These are phyloP conservation scores for Hydriomena furcata DNA, from an alignment of 2,888 invertebrate genomes.

Conservation along the genomic window DNA sequence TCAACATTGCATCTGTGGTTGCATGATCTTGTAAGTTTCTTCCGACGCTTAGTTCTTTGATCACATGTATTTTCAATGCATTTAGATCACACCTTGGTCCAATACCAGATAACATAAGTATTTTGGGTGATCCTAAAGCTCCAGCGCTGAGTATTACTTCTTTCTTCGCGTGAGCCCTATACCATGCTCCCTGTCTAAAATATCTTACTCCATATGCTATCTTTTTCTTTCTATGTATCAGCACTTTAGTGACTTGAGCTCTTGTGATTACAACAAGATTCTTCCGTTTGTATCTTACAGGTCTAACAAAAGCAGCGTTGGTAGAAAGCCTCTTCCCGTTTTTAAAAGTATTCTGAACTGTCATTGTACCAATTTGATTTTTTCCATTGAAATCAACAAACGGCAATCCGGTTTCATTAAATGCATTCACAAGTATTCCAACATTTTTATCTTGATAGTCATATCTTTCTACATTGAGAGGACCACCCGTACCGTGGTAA, in stretches of 20 bases:
- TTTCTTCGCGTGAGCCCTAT: conserved; percentile 66
- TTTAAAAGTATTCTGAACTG: conserved; percentile 83
- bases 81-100: conserved; percentile 81
- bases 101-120: conserved; percentile 86
- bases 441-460: conserved; percentile 83
- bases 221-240: conserved; percentile 70
- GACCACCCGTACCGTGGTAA: conserved; percentile 84
- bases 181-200: conserved; percentile 44
- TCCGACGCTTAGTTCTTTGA: conserved; percentile 87
- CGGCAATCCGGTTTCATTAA: conserved; percentile 83
- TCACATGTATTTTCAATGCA: conserved; percentile 71
- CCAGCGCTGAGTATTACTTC: conserved; percentile 85
- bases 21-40: conserved; percentile 89
- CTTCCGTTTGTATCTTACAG: conserved; percentile 77
- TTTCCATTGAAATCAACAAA: conserved; percentile 82
- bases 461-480: conserved; percentile 84
- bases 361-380: conserved; percentile 83
- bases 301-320: conserved; percentile 85
- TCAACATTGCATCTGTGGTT: conserved; percentile 77
- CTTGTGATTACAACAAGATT: conserved; percentile 76
- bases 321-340: conserved; percentile 84
- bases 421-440: conserved; percentile 79
- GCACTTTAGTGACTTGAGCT: conserved; percentile 79
- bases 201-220: conserved; percentile 59
- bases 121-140: conserved; percentile 83